phyloP scores from a whole-genome alignment of 2,888 invertebrate species.

The Cryptus armator region DNA sequence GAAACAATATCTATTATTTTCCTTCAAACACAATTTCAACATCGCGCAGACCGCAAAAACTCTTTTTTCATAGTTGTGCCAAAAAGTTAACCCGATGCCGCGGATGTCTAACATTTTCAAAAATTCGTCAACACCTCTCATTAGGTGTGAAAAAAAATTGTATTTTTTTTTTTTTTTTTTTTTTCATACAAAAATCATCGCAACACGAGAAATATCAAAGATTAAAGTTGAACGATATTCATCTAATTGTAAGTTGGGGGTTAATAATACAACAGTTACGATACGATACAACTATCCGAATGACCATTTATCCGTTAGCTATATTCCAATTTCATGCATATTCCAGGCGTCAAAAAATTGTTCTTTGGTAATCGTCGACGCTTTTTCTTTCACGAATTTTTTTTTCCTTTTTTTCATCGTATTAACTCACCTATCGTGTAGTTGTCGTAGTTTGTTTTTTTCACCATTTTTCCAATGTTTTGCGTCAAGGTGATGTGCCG shows the following conservation, averaged over 20 bases:
- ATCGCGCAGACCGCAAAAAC: too few species aligned
- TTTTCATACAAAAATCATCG: background rate
- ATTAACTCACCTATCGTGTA: slow-evolving; percentile 88
- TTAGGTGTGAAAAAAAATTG: too few species aligned
- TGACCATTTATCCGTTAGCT: background rate
- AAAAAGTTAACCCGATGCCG: too few species aligned
- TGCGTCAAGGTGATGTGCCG: slow-evolving; percentile 91
- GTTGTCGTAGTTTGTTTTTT: slow-evolving; percentile 91
- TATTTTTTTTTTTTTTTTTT: background rate
- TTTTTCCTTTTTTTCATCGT: slow-evolving; percentile 2
- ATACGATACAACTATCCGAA: background rate
- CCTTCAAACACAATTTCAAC: background rate
- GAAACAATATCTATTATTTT: background rate
- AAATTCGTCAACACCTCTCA: too few species aligned
- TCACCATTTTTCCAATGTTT: slow-evolving; percentile 93
- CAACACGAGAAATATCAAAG: background rate
- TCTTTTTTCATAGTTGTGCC: too few species aligned
- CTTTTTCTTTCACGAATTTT: background rate
- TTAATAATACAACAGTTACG: background rate
- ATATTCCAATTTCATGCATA: background rate
- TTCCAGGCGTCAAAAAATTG: background rate
- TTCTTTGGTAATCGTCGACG: background rate
- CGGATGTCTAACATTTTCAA: too few species aligned
- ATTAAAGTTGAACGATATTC: background rate
- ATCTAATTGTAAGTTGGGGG: background rate